Conservation (phyloP, 2,113 vertebrate species). For the Channa maculata region DNA sequence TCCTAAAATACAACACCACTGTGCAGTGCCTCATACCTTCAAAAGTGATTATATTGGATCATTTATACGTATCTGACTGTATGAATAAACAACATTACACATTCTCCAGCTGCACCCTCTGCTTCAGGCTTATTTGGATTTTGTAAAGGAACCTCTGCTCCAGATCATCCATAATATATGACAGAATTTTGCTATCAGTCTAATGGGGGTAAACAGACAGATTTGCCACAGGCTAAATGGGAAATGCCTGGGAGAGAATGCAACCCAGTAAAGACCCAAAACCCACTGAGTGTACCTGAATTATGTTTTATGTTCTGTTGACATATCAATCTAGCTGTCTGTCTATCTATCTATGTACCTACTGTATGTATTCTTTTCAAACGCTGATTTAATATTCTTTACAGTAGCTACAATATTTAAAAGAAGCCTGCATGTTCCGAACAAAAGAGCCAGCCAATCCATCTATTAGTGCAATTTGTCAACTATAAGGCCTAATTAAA, state of each 20-base stretch:
- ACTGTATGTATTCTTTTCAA: too few species aligned
- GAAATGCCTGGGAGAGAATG: slow-evolving; percentile 63
- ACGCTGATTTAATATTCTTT: too few species aligned
- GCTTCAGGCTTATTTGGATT: slow-evolving; percentile 67
- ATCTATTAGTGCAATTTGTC: too few species aligned
- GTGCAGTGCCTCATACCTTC: slow-evolving; percentile 40
- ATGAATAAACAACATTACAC: slow-evolving; percentile 65
- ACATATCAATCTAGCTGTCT: slow-evolving; percentile 15
- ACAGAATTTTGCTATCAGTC: slow-evolving; percentile 70
- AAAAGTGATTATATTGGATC: slow-evolving; percentile 53
- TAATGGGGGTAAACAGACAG: slow-evolving; percentile 72
- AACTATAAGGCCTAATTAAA: too few species aligned
- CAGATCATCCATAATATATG: slow-evolving; percentile 76
- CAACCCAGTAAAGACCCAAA: slow-evolving; percentile 49
- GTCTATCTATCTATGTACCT: slow-evolving; percentile 10
- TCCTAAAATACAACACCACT: slow-evolving; percentile 2
- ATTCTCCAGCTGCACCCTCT: slow-evolving; percentile 59
- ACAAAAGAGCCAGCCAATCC: too few species aligned
- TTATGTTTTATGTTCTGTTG: slow-evolving; percentile 1
- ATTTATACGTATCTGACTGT: slow-evolving; percentile 50
- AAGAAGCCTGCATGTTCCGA: too few species aligned
- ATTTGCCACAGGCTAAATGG: slow-evolving; percentile 68
- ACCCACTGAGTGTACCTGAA: slow-evolving; percentile 22
- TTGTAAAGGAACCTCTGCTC: slow-evolving; percentile 62
- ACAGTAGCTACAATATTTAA: too few species aligned